Evolutionary conservation across 2,888 invertebrate genomes (phyloP).

Genomic region (Dynastes tityus): DNA sequence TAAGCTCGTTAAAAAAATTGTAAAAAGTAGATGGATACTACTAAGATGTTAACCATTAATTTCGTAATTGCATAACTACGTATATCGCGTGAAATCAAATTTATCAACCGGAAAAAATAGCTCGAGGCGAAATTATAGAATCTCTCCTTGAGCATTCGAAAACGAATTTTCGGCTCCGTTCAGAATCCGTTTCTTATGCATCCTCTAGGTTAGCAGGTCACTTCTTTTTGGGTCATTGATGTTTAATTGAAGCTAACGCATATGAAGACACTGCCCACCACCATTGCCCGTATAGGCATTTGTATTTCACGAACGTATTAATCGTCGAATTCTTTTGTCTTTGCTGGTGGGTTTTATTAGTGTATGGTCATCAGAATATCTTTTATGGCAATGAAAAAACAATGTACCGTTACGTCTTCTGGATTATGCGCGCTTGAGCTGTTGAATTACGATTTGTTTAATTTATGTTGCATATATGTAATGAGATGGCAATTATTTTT

Average conservation of each 20-base stretch:
- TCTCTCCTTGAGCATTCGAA: conserved; percentile 8
- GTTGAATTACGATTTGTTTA: conserved; percentile 9
- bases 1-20: too few relatives aligned
- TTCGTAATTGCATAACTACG: too few relatives aligned
- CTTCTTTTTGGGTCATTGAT: conserved; percentile 46
- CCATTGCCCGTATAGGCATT: conserved; percentile 13
- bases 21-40: too few relatives aligned
- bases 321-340: conserved; percentile 38
- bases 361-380: conserved; percentile 2
- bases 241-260: conserved; percentile 33
- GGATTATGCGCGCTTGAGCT: neutral
- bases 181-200: conserved; percentile 26
- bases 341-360: conserved; percentile 11
- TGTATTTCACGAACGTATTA: conserved; percentile 48
- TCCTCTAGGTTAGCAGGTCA: conserved; percentile 51
- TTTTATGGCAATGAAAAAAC: conserved; percentile 27
- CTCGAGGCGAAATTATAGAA: conserved; percentile 1
- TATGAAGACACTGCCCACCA: conserved; percentile 5
- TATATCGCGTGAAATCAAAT: too few relatives aligned
- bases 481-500: neutral
- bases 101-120: neutral
- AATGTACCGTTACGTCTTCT: conserved; percentile 27
- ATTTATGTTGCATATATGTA: neutral
- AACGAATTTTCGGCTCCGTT: conserved; percentile 31
- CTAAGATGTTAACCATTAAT: too few relatives aligned